These are phyloP conservation scores for Phylloscopus whistleri DNA, from an alignment of 2,113 vertebrate genomes.

Conservation along the genomic window DNA sequence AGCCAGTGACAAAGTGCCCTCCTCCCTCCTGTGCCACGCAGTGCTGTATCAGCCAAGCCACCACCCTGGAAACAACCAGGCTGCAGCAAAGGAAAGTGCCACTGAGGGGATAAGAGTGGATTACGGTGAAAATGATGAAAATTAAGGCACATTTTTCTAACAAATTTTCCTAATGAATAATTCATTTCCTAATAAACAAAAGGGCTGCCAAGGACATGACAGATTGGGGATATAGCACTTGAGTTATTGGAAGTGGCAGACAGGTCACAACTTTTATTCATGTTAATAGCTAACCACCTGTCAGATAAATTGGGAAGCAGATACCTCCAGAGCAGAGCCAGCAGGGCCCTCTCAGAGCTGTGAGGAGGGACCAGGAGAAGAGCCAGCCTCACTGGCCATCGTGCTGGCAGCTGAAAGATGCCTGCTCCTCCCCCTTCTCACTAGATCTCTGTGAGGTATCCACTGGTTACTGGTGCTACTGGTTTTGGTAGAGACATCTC, in stretches of 20 bases:
- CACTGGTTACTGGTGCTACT: not conserved
- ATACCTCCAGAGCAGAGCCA: slow-evolving; percentile 18
- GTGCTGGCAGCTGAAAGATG: not conserved
- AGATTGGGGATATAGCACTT: slow-evolving; percentile 39
- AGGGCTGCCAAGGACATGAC: slow-evolving; percentile 60
- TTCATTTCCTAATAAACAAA: slow-evolving; percentile 61
- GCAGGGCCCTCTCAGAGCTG: slow-evolving; percentile 6
- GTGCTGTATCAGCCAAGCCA: not conserved
- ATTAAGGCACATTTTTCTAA: slow-evolving; percentile 37
- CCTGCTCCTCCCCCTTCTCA: not conserved
- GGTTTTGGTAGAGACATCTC: not conserved
- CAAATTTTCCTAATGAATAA: slow-evolving; percentile 51
- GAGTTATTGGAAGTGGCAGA: slow-evolving; percentile 61
- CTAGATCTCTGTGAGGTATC: not conserved
- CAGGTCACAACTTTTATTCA: slow-evolving; percentile 58
- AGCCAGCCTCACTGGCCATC: not conserved
- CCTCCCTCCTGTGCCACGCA: not conserved
- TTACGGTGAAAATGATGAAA: not conserved
- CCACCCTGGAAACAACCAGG: not conserved
- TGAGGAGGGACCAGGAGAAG: not conserved
- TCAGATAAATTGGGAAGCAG: slow-evolving; percentile 35
- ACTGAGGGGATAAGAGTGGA: not conserved
- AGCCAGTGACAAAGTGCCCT: not conserved
- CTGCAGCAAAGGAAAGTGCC: not conserved
- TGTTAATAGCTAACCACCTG: slow-evolving; percentile 60